phyloP scores from a whole-genome alignment of 2,888 invertebrate genomes.

The Camponotus fellah region DNA sequence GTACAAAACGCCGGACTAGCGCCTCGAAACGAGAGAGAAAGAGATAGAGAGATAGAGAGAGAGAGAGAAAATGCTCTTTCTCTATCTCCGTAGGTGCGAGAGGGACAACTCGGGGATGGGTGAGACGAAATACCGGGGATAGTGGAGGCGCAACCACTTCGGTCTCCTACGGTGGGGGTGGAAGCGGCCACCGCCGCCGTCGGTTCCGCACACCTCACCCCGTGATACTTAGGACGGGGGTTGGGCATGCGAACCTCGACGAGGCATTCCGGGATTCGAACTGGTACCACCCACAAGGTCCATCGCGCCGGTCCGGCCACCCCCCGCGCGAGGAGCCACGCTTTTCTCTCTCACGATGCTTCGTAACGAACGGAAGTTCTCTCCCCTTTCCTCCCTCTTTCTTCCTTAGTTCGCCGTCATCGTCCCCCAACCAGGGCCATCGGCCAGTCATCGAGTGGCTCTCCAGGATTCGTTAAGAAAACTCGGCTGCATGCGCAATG shows the following conservation, averaged over 20 bases:
- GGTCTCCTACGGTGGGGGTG: conserved; percentile 67
- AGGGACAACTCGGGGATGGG: conserved; percentile 54
- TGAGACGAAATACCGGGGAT: conserved; percentile 52
- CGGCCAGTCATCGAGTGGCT: conserved; percentile 75
- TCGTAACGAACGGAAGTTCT: conserved; percentile 68
- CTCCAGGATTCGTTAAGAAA: conserved; percentile 73
- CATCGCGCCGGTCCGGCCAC: conserved; percentile 85
- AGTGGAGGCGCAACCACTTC: conserved; percentile 58
- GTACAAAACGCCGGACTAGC: conserved; percentile 73
- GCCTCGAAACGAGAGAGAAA: conserved; percentile 70
- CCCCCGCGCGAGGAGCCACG: conserved; percentile 78
- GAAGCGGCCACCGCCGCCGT: conserved; percentile 61
- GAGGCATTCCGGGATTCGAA: conserved; percentile 87
- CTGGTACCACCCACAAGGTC: conserved; percentile 86
- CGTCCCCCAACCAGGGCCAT: conserved; percentile 65
- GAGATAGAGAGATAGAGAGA: not conserved
- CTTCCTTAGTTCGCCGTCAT: conserved; percentile 60
- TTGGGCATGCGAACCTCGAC: conserved; percentile 87
- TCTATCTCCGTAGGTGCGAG: conserved; percentile 64
- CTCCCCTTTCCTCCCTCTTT: conserved; percentile 57
- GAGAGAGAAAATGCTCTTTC: conserved; percentile 58
- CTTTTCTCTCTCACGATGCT: conserved; percentile 77
- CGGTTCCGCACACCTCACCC: conserved; percentile 70
- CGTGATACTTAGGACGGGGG: conserved; percentile 76
- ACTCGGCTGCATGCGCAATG: conserved; percentile 68